Percentiles rank a stretch among this genome's conserved stretches.
These are phyloP conservation scores for Tiphia femorata DNA, from an alignment of 2,888 invertebrate genomes.

Conservation along the genomic window DNA sequence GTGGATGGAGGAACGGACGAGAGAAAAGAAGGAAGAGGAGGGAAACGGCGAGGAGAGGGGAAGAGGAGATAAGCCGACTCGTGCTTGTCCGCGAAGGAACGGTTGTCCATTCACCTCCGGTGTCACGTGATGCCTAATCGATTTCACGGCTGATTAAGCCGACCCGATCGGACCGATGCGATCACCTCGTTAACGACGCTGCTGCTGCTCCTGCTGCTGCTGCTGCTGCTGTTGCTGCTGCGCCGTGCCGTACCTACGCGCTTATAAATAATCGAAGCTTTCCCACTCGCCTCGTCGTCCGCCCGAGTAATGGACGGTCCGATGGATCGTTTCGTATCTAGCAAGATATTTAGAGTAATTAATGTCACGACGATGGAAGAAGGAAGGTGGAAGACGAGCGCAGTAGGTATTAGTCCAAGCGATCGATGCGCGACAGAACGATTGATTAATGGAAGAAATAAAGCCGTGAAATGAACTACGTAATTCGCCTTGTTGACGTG, in stretches of 20 bases:
- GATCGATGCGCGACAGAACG: too few species aligned
- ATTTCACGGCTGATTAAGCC: slow-evolving; percentile 32
- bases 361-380: too few species aligned
- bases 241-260: neutral
- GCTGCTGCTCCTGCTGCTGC: neutral
- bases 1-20: neutral
- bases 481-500: too few species aligned
- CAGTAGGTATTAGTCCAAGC: too few species aligned
- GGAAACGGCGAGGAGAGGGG: neutral
- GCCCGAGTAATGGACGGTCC: slow-evolving; percentile 21
- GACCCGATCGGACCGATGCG: slow-evolving; percentile 10
- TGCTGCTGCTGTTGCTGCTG: too few species aligned
- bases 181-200: slow-evolving; percentile 14
- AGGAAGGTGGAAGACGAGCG: too few species aligned
- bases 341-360: too few species aligned
- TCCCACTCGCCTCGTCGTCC: slow-evolving; percentile 12
- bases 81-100: neutral
- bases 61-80: neutral
- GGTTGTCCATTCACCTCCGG: neutral
- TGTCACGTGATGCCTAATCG: slow-evolving; percentile 18
- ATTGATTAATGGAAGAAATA: too few species aligned
- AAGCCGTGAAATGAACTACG: too few species aligned
- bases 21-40: neutral
- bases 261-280: slow-evolving; percentile 35
- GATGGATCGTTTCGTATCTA: too few species aligned